Evolutionary conservation across 2,888 invertebrate species (phyloP), one percentile per base, ranked within the genome.

Genomic region (Dryadula phaetusa): DNA sequence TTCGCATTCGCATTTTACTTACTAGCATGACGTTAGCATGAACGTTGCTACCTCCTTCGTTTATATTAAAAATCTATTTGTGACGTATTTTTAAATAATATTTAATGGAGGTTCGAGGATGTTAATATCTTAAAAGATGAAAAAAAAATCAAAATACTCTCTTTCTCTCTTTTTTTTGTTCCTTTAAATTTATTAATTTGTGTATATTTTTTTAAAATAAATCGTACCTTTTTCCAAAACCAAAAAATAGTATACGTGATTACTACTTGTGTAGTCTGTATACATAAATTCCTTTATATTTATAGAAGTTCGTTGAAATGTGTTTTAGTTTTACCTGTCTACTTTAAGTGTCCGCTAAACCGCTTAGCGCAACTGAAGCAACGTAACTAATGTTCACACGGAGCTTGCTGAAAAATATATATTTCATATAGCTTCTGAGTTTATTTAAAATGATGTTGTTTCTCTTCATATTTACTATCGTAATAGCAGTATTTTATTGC

Each of bases 321-420:
- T 16, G 79, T 75, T 77, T 77, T 76, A 63, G 3, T 69, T 78
- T 82, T 82, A 80, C 84, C 82, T 86, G 86, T 86, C 74, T 72
- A 69, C 73, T 75, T 72, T 73, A 66, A 66, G 61, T 66, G 70
- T 68, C 65, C 70, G 63, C 71, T 79, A 75, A 76, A 72, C 72
- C 69, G 65, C 73, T 75, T 74, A 74, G 10, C 69, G 34, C 61
- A 56, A 40, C 12, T 3, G 42, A 67, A 67, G 67, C 65, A 65
- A 62, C 47, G 46, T 34, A 16, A 37, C 53, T 28, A 53, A 53
- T 54, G 66, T 54, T 60, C 53, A 61, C 58, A 42, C 34, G 3
- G 25, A 10, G 34, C 20, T 46, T 46, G 18, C 12, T 18, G 34
- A 32, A 58, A 16, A 40, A 16, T n/a, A 22, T 52, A 20, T 62